Percentiles rank a stretch among this genome's conserved stretches.
Conservation (phyloP, 2,888 invertebrate species). For the Molanna angustata region DNA sequence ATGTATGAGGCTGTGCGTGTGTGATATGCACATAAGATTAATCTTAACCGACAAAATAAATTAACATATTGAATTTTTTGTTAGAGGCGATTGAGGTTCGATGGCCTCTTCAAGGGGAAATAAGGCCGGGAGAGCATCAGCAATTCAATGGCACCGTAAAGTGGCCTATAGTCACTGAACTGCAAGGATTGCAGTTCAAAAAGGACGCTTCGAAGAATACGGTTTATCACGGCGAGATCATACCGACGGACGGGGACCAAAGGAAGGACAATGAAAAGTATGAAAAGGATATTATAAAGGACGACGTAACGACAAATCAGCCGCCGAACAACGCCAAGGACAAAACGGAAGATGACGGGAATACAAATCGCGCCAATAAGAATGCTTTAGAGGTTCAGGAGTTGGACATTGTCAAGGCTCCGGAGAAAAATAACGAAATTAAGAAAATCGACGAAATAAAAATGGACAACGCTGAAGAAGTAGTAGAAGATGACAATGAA, state of each 20-base stretch:
- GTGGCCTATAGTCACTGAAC: slow-evolving; percentile 35
- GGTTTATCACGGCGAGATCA: not conserved
- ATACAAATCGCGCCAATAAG: not conserved
- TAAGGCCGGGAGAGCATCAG: slow-evolving; percentile 41
- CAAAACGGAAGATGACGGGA: slow-evolving; percentile 34
- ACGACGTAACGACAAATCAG: too few relatives aligned
- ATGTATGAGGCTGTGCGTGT: too few relatives aligned
- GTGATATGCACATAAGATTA: too few relatives aligned
- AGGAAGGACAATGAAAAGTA: slow-evolving; percentile 9
- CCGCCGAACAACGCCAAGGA: too few relatives aligned
- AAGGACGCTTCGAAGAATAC: not conserved
- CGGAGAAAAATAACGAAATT: not conserved
- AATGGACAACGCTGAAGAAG: not conserved
- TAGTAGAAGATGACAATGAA: slow-evolving; percentile 40
- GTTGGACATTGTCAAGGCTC: not conserved
- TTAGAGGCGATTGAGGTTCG: slow-evolving; percentile 44
- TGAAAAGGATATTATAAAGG: slow-evolving; percentile 1
- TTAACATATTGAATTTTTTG: slow-evolving; percentile 18
- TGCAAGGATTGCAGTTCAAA: slow-evolving; percentile 1
- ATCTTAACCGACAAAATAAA: too few relatives aligned
- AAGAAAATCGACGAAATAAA: not conserved
- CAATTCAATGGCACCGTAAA: slow-evolving; percentile 54
- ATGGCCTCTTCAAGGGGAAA: slow-evolving; percentile 37
- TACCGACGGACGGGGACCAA: not conserved
- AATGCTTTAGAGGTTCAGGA: not conserved